These are phyloP conservation scores for Monochamus saltuarius DNA, from an alignment of 1,140 invertebrate species.

Conservation along the genomic window DNA sequence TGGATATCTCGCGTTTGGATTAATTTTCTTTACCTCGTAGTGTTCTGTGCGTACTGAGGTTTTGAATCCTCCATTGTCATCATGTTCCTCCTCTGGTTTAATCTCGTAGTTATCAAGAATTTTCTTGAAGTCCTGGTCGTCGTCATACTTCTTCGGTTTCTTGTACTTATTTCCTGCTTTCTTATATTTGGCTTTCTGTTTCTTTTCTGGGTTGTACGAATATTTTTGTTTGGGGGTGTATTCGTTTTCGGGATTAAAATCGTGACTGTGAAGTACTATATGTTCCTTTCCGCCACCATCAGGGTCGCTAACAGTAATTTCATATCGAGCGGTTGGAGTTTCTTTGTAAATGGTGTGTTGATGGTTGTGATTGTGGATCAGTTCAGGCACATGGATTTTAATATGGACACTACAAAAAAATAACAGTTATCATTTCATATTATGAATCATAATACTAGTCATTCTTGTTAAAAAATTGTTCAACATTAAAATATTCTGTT, in stretches of 20 bases:
- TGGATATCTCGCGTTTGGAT: neutral
- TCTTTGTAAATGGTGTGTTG: neutral
- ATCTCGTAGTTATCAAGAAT: too few relatives aligned
- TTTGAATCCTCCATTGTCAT: neutral
- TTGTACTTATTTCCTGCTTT: too few relatives aligned
- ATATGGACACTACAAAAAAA: neutral
- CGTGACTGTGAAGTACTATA: neutral
- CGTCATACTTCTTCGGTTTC: too few relatives aligned
- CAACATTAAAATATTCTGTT: too few relatives aligned
- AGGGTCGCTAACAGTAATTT: too few relatives aligned
- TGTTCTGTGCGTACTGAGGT: neutral
- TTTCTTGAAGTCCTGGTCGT: too few relatives aligned
- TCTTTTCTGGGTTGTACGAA: neutral
- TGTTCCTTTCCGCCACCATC: neutral
- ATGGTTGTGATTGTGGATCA: slow-evolving; percentile 1
- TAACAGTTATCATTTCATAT: neutral
- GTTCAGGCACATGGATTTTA: neutral
- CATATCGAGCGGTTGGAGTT: too few relatives aligned
- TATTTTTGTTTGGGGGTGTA: neutral
- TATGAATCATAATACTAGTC: too few relatives aligned
- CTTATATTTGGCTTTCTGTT: too few relatives aligned
- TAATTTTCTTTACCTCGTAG: neutral
- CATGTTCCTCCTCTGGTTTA: too few relatives aligned
- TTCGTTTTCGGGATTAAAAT: neutral
- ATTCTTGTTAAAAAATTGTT: too few relatives aligned